Percentiles rank a stretch among this genome's conserved stretches.
Conservation (phyloP, 2,888 invertebrate species). For the Gasteruption jaculator region DNA sequence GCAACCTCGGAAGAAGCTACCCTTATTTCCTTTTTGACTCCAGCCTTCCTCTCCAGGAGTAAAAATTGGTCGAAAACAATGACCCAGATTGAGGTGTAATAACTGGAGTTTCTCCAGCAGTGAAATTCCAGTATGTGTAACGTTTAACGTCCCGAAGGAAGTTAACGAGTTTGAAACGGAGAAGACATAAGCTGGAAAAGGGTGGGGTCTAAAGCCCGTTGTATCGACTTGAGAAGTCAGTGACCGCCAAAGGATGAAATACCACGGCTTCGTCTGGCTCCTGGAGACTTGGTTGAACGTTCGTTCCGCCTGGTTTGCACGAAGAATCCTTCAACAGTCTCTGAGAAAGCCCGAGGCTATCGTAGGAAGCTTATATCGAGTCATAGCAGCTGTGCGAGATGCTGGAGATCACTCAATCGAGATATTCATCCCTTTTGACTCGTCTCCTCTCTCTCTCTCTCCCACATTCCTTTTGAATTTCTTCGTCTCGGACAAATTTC, state of each 20-base stretch:
- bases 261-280: conserved; percentile 22
- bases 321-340: conserved; percentile 21
- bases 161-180: no score
- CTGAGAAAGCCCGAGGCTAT: not conserved
- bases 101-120: no score
- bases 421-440: not conserved
- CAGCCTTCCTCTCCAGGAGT: no score
- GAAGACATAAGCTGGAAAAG: no score
- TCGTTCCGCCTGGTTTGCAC: conserved; percentile 33
- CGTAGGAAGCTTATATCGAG: not conserved
- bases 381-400: not conserved
- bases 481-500: conserved; percentile 8
- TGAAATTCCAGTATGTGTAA: no score
- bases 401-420: not conserved
- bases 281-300: conserved; percentile 31
- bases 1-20: no score
- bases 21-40: no score
- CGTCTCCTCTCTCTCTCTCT: conserved; percentile 13
- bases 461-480: conserved; percentile 1
- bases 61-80: no score
- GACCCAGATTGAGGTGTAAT: no score
- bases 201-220: no score
- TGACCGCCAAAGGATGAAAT: conserved; percentile 30
- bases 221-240: no score
- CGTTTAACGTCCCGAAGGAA: no score